A percentile compares a stretch with the other conserved stretches of the same genome.
These are phyloP conservation scores for Diorhabda sublineata DNA, from an alignment of 1,140 invertebrate species.

Conservation along the genomic window DNA sequence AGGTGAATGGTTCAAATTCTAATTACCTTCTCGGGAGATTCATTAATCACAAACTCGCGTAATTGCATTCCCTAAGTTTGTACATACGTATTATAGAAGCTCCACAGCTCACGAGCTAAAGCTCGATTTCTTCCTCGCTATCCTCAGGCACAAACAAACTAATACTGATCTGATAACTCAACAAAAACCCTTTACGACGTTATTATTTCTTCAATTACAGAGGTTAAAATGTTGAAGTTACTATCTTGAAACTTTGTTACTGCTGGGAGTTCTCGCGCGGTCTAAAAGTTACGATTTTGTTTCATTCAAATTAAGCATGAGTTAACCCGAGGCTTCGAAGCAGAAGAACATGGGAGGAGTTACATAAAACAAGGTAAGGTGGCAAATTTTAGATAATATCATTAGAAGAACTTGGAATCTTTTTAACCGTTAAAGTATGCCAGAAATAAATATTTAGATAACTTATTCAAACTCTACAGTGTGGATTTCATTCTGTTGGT, in stretches of 20 bases:
- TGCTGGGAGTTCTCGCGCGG: neutral
- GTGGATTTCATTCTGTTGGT: too few species aligned
- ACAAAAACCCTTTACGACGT: conserved; percentile 27
- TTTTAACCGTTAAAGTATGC: too few species aligned
- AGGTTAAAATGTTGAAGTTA: conserved; percentile 14
- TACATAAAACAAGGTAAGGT: too few species aligned
- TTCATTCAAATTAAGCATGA: neutral
- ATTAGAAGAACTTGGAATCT: too few species aligned
- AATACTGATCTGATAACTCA: conserved; percentile 39
- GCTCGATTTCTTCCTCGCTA: conserved; percentile 15
- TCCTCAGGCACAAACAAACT: conserved; percentile 32
- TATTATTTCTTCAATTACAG: conserved; percentile 31
- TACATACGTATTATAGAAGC: conserved; percentile 40
- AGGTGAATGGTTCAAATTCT: conserved; percentile 44
- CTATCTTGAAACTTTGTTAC: conserved; percentile 1
- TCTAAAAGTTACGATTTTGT: conserved; percentile 1
- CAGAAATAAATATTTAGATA: too few species aligned
- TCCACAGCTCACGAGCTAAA: neutral
- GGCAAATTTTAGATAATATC: too few species aligned
- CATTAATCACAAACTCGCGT: conserved; percentile 48
- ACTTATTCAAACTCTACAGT: too few species aligned
- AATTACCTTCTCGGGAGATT: conserved; percentile 47
- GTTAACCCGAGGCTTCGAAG: neutral
- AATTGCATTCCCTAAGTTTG: conserved; percentile 47
- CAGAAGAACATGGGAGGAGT: neutral